Conservation (phyloP, 2,797 vertebrate species). For the Dipus sagitta region DNA sequence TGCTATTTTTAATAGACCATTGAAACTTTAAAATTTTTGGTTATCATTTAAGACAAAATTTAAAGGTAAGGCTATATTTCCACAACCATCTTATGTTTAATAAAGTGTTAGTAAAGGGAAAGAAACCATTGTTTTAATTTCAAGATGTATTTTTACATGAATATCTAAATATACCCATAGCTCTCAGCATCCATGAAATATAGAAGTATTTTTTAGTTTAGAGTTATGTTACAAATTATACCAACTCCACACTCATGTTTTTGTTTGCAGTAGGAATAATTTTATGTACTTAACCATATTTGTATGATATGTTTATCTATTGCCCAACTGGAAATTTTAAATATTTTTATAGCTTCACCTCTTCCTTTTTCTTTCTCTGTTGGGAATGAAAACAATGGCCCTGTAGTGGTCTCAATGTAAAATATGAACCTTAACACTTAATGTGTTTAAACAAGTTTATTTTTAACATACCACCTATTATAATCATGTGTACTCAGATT, state of each 20-base stretch:
- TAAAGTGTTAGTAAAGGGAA: too few species aligned
- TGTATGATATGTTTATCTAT: conserved; percentile 44
- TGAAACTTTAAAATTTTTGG: too few species aligned
- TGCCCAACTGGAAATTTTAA: conserved; percentile 60
- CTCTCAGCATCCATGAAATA: too few species aligned
- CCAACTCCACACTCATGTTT: conserved; percentile 11
- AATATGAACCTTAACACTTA: not conserved
- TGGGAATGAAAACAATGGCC: not conserved
- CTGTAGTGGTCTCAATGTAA: too few species aligned
- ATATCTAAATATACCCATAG: too few species aligned
- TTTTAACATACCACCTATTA: conserved; percentile 39
- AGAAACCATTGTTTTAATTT: too few species aligned
- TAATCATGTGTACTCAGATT: not conserved
- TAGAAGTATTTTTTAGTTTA: too few species aligned
- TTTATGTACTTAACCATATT: not conserved
- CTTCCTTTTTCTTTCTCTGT: not conserved
- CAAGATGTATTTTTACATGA: too few species aligned
- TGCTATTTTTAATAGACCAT: too few species aligned
- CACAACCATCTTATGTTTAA: too few species aligned
- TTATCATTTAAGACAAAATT: too few species aligned
- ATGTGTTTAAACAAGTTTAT: conserved; percentile 49
- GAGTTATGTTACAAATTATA: conserved; percentile 37
- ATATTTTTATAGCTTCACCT: conserved; percentile 50
- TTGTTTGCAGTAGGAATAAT: conserved; percentile 49
- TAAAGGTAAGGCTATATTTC: too few species aligned